Percentiles rank a stretch among this genome's conserved stretches.
These are phyloP conservation scores for Cryptosula pallasiana DNA, from an alignment of 2,888 invertebrate genomes.

Conservation along the genomic window DNA sequence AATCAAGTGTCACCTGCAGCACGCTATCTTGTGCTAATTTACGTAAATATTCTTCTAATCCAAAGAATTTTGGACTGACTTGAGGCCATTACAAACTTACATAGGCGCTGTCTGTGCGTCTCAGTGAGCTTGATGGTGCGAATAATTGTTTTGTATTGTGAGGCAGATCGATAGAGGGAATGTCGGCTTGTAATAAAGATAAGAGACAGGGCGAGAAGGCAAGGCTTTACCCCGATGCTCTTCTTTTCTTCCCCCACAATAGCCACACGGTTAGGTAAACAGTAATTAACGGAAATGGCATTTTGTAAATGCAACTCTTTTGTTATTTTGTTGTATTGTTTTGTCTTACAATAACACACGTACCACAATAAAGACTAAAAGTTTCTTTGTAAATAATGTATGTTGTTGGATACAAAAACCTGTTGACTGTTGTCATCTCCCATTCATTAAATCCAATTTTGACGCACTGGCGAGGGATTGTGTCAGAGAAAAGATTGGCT, in stretches of 20 bases:
- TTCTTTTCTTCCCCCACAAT: not conserved
- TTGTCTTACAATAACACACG: not conserved
- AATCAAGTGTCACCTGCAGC: too few relatives aligned
- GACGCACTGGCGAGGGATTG: not conserved
- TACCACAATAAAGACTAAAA: not conserved
- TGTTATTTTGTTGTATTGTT: not conserved
- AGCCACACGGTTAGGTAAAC: not conserved
- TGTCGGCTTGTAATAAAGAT: not conserved
- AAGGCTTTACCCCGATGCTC: not conserved
- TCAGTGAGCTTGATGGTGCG: too few relatives aligned
- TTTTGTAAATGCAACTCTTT: not conserved
- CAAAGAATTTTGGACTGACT: too few relatives aligned
- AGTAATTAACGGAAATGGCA: constrained; percentile 20
- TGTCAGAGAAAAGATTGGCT: not conserved
- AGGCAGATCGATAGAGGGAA: not conserved
- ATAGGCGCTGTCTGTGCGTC: too few relatives aligned
- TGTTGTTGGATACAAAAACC: not conserved
- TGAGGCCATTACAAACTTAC: too few relatives aligned
- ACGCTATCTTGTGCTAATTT: too few relatives aligned
- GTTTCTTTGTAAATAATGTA: not conserved
- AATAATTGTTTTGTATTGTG: too few relatives aligned
- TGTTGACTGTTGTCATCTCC: not conserved
- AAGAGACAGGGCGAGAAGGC: not conserved
- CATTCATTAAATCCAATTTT: not conserved
- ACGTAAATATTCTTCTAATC: too few relatives aligned